Base-by-base conservation (phyloP, 64 coral and sea anemone species). In the Platygyra sinensis region DNA sequence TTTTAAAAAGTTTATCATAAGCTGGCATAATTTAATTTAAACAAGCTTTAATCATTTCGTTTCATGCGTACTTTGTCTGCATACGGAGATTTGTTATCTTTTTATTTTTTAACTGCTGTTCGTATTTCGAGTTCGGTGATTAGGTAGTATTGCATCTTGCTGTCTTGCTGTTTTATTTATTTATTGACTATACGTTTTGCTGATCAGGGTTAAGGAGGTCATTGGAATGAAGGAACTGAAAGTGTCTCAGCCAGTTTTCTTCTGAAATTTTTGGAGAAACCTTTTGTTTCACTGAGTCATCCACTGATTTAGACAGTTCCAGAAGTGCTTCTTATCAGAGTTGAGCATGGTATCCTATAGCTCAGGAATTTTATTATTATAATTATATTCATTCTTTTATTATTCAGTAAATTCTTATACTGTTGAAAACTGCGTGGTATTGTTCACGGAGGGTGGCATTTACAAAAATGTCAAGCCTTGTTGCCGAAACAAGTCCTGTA, bases 91-190 rank as follows among this genome's bases (percentile, higher is more conserved):
- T 80, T 84, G 25, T 67, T 84, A 42, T 86, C 72, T 32, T 86
- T 72, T 3, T 54, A 39, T 86, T 25, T 50, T 71, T 39, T 30
- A 19, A 67, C 80, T 29, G 55, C 55, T 38, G 60, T 63, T 7
- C 80, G 80, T 24, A 84, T 86, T 86, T 86, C 64, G 32, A 9
- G n/a, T 86, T 86, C 83, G 32, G 63, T 86, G 33, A 86, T 72
- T 19, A 16, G 18, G 73, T 75, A 46, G 19, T 75, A 75, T 42
- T 42, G 73, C 33, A 19, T 75, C 15, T 36, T 75, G 7, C 2
- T 36, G 6, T 75, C 73, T 42, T 75, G 15, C 39, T 36, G 31
- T 38, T 75, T 42, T 4, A 6, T 39, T 25, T 54, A 77, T 24
- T 77, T 42, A 52, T 77, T 27, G 17, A 50, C 11, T 52, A n/a